Base-by-base conservation (phyloP, 2,888 invertebrate genomes). In the Drosophila mercatorum region DNA sequence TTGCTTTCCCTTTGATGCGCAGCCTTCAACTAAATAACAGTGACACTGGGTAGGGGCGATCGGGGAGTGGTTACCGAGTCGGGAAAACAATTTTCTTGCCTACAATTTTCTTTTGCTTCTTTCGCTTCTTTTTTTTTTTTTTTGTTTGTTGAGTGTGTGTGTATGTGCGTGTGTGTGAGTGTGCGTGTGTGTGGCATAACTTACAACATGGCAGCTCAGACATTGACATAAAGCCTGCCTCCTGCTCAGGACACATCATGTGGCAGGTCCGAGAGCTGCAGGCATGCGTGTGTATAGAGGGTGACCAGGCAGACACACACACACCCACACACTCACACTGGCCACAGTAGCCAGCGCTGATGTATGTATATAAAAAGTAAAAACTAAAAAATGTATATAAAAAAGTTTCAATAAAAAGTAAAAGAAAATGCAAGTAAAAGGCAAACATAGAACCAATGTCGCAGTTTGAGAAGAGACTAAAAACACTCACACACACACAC, bases 191-290 rank as follows among this genome's bases (percentile, higher is more conserved):
- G 55, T 81, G 81, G 88, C 86, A 88, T 88, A 88, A 85, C 86
- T 88, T 85, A 88, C 88, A 88, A 76, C 83, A 84, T 82, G 88
- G 82, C 88, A 87, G 82, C 85, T 84, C 88, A 87, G 88, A 84
- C 83, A 84, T 84, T 87, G 83, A 84, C 88, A 84, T 84, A 84
- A 84, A 84, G 85, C 83, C 69, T 22, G 69, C 70, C 62, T 53
- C 47, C 55, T 55, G 53, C 49, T 34, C 62, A 31, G 68, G 44
- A 56, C 56, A 61, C 61, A 70, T 70, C 74, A 74, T 56, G 69
- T 78, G 76, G 70, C 57, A 78, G 68, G 66, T 63, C 56, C 52
- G 65, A 64, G 73, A 64, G 78, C 63, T 64, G 77, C 83, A 83
- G 68, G 85, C 82, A 84, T 87, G 83, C 82, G 88, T 83, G 75